Conservation (phyloP, 1,140 invertebrate genomes). For the Bombus haemorrhoidalis region DNA sequence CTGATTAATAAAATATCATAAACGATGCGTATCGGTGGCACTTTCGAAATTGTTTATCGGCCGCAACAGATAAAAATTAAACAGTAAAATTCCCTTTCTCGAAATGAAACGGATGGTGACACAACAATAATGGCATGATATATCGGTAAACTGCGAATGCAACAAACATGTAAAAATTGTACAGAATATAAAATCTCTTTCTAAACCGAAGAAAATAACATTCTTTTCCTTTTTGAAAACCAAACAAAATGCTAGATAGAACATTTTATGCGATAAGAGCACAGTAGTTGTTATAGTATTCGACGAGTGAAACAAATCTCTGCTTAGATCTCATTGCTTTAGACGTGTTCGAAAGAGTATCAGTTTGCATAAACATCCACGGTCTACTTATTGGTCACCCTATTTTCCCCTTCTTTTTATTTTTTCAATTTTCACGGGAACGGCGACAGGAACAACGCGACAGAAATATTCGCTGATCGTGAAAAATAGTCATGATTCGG, state of each 20-base stretch:
- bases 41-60: conserved; percentile 1
- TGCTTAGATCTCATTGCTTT: too few species aligned
- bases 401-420: not conserved
- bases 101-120: not conserved
- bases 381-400: not conserved
- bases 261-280: too few species aligned
- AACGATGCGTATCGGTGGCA: not conserved
- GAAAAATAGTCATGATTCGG: conserved; percentile 24
- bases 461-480: conserved; percentile 44
- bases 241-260: too few species aligned
- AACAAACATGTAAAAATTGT: too few species aligned
- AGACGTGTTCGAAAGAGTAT: not conserved
- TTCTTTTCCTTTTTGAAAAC: too few species aligned
- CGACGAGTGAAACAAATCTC: not conserved
- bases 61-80: not conserved
- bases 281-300: not conserved
- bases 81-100: not conserved
- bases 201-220: too few species aligned
- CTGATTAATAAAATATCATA: conserved; percentile 41
- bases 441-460: not conserved
- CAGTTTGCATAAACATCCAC: not conserved
- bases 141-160: not conserved
- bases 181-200: too few species aligned
- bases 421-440: not conserved
- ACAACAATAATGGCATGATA: too few species aligned